These are phyloP conservation scores for Temnothorax longispinosus DNA, from an alignment of 1,140 invertebrate species.

Conservation along the genomic window DNA sequence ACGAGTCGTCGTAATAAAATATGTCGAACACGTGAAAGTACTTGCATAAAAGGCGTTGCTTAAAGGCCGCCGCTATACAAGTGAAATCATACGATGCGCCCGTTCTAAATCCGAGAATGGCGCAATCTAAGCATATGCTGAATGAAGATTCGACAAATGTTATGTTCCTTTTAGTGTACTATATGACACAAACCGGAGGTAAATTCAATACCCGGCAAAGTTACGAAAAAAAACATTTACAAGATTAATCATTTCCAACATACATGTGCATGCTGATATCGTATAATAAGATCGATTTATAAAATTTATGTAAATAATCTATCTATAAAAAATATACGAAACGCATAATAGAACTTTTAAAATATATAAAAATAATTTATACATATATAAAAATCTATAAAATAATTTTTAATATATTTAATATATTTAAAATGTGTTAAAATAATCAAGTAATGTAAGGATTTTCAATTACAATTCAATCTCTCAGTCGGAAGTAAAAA, in stretches of 20 bases:
- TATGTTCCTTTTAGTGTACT: not conserved
- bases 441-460: not conserved
- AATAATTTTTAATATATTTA: not conserved
- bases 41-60: constrained; percentile 13
- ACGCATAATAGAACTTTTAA: too few relatives aligned
- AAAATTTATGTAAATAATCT: not conserved
- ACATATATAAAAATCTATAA: too few relatives aligned
- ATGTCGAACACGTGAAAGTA: constrained; percentile 65
- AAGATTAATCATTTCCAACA: not conserved
- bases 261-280: not conserved
- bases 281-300: not conserved
- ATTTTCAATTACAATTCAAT: not conserved
- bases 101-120: constrained; percentile 18
- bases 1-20: constrained; percentile 43
- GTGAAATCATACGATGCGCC: constrained; percentile 27
- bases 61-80: not conserved
- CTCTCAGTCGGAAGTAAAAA: not conserved
- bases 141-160: not conserved
- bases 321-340: too few relatives aligned
- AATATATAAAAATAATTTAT: not conserved
- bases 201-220: not conserved
- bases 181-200: not conserved
- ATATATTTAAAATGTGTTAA: not conserved
- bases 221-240: not conserved
- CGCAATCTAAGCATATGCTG: not conserved